phyloP scores from a whole-genome alignment of 1,140 invertebrate genomes.

The Hylaeus volcanicus region DNA sequence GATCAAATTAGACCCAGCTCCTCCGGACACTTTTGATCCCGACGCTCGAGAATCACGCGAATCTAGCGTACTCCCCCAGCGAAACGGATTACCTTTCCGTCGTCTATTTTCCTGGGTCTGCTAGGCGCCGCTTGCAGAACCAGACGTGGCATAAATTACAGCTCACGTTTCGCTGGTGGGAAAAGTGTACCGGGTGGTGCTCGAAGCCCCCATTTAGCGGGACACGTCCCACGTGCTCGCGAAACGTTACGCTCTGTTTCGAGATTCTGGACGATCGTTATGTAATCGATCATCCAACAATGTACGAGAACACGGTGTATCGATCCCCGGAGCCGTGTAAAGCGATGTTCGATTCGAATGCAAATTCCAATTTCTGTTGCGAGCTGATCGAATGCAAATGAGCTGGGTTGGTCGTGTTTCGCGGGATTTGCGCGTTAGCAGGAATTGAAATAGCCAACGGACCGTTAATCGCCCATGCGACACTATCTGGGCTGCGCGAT shows the following conservation, averaged over 20 bases:
- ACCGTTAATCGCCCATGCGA: no score
- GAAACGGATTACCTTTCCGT: conserved; percentile 18
- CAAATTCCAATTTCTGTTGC: conserved; percentile 4
- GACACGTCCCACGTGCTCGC: conserved; percentile 31
- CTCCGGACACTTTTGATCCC: neutral
- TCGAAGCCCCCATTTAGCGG: neutral
- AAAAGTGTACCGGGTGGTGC: conserved; percentile 23
- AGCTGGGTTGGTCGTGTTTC: neutral
- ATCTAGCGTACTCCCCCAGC: neutral
- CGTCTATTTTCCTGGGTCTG: conserved; percentile 11
- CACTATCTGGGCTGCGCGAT: no score
- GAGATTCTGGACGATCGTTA: conserved; percentile 9
- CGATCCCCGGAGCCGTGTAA: conserved; percentile 4
- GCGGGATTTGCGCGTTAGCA: neutral
- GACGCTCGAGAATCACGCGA: neutral
- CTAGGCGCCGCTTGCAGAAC: conserved; percentile 50
- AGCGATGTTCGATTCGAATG: neutral
- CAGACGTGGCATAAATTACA: conserved; percentile 46
- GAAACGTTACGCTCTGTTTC: conserved; percentile 13
- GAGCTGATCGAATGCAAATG: conserved; percentile 23
- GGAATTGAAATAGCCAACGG: neutral
- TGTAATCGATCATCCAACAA: conserved; percentile 10
- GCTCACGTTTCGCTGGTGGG: neutral
- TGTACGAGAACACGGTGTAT: neutral
- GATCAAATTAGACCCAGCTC: no score